A percentile compares a stretch with the other conserved stretches of the same genome.
Evolutionary conservation across 1,140 invertebrate genomes (phyloP).

Genomic region (Euschistus heros): DNA sequence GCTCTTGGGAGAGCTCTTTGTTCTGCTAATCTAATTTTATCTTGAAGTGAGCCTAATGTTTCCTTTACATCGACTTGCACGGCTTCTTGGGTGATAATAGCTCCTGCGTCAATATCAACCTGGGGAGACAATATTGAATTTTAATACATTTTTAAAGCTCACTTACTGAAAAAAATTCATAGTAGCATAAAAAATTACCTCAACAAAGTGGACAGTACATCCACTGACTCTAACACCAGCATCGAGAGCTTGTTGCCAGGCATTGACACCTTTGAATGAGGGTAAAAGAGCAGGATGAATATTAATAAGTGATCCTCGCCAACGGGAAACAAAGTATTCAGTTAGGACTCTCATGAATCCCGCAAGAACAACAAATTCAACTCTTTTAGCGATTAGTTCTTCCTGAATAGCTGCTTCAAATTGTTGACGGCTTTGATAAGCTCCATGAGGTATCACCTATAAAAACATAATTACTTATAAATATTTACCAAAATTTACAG

Average conservation of each 20-base stretch:
- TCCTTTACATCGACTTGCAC: conserved; percentile 72
- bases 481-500: neutral
- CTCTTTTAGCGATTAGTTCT: conserved; percentile 49
- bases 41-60: conserved; percentile 61
- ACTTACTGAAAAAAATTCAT: neutral
- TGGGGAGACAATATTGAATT: conserved; percentile 34
- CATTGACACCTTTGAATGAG: conserved; percentile 78
- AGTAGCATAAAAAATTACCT: conserved; percentile 47
- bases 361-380: conserved; percentile 87
- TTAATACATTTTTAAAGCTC: neutral
- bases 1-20: conserved; percentile 79
- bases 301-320: conserved; percentile 80
- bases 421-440: conserved; percentile 56
- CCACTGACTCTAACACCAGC: conserved; percentile 76
- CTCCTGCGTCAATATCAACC: conserved; percentile 88
- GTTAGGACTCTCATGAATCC: conserved; percentile 95
- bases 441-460: conserved; percentile 65
- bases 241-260: conserved; percentile 73
- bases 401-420: conserved; percentile 68
- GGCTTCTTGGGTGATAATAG: conserved; percentile 79
- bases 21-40: conserved; percentile 73
- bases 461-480: conserved; percentile 2
- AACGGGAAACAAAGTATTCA: conserved; percentile 59
- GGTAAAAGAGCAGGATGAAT: conserved; percentile 91
- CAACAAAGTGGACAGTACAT: conserved; percentile 92